These are phyloP conservation scores for Planococcus citri DNA, from an alignment of 1,140 invertebrate genomes.

Conservation along the genomic window DNA sequence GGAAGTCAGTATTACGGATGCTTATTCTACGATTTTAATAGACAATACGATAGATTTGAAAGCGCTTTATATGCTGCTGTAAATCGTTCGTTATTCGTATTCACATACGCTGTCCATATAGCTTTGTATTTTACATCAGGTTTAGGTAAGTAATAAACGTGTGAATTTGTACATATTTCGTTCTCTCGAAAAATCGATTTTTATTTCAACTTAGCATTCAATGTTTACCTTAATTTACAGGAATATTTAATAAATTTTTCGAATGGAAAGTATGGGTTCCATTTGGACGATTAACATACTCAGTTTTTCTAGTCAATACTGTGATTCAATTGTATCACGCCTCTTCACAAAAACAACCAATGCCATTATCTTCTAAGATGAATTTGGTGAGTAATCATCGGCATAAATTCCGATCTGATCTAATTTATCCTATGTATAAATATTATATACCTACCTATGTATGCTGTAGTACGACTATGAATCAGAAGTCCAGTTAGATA, in stretches of 20 bases:
- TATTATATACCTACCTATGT: too few species aligned
- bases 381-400: neutral
- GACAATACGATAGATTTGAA: constrained; percentile 30
- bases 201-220: neutral
- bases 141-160: constrained; percentile 23
- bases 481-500: too few species aligned
- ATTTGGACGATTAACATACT: constrained; percentile 26
- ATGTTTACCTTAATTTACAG: neutral
- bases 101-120: constrained; percentile 51
- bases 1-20: constrained; percentile 14
- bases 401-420: too few species aligned
- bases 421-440: too few species aligned
- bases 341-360: neutral
- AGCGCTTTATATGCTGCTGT: constrained; percentile 48
- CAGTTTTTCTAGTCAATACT: constrained; percentile 27
- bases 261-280: constrained; percentile 19
- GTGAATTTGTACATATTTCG: constrained; percentile 3
- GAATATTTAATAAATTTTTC: neutral
- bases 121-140: constrained; percentile 41
- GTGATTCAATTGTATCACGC: constrained; percentile 12
- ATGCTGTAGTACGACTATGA: too few species aligned
- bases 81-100: constrained; percentile 45
- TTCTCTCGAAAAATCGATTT: neutral
- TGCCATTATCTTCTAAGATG: neutral
- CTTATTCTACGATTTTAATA: constrained; percentile 22